Percentiles rank a stretch among this genome's conserved stretches.
These are phyloP conservation scores for Halichoerus grypus DNA, from an alignment of 2,113 vertebrate species.

Conservation along the genomic window DNA sequence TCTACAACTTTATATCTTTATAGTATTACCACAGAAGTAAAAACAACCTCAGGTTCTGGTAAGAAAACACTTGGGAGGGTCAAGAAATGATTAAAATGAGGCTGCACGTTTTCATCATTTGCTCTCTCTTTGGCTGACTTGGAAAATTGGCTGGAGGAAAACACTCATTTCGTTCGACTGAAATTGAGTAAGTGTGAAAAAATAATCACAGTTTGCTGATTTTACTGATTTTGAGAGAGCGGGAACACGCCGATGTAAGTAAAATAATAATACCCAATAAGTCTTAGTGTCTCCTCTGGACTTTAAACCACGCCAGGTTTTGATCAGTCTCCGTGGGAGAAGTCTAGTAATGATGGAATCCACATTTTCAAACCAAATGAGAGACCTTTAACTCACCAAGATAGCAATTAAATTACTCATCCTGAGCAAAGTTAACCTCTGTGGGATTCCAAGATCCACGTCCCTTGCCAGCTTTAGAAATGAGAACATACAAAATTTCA, in stretches of 20 bases:
- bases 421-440: background rate
- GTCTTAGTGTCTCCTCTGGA: background rate
- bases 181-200: background rate
- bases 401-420: background rate
- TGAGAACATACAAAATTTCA: background rate
- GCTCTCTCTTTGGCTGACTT: background rate
- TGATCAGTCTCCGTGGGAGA: background rate
- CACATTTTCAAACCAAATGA: background rate
- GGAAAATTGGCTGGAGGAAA: background rate
- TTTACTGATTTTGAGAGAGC: background rate
- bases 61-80: background rate
- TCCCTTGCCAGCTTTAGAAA: background rate
- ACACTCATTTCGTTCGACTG: background rate
- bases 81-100: too few relatives aligned
- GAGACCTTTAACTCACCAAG: background rate
- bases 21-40: background rate
- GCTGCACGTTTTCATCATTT: rapidly evolving
- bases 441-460: background rate
- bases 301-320: background rate
- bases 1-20: background rate
- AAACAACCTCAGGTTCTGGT: background rate
- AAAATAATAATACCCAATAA: background rate
- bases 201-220: background rate
- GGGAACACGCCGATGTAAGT: background rate
- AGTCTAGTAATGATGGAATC: background rate